Conservation (phyloP, 1,140 invertebrate species). For the Euglossa dilemma region DNA sequence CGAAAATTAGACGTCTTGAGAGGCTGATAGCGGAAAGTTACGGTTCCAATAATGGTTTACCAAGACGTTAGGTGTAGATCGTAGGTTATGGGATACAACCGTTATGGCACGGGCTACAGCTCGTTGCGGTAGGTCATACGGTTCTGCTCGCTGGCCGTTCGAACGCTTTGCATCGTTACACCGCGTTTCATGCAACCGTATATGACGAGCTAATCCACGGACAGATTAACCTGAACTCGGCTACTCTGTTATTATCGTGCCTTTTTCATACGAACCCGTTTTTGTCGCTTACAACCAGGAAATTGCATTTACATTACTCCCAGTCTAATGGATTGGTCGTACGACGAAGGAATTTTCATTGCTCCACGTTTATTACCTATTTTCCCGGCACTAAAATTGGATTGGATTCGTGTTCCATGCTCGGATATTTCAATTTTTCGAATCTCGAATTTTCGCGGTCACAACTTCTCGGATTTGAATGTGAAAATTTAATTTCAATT, state of each 20-base stretch:
- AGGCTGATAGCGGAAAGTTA: neutral
- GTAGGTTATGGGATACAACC: constrained; percentile 42
- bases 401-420: neutral
- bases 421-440: neutral
- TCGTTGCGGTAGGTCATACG: constrained; percentile 53
- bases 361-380: neutral
- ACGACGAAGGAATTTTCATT: neutral
- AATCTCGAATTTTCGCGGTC: neutral
- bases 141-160: constrained; percentile 17
- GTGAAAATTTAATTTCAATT: too few species aligned
- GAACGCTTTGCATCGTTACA: constrained; percentile 46
- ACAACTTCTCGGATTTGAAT: too few species aligned
- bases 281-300: neutral
- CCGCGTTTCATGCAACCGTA: constrained; percentile 27
- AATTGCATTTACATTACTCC: neutral
- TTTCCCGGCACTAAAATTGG: too few species aligned
- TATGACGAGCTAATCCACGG: constrained; percentile 12
- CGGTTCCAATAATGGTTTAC: constrained; percentile 48
- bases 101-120: constrained; percentile 41
- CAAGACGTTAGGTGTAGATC: constrained; percentile 27
- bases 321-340: neutral
- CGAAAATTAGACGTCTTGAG: constrained; percentile 10
- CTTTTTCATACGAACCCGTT: neutral
- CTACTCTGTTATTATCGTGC: neutral
- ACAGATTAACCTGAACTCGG: neutral